Evolutionary conservation across 2,888 invertebrate genomes (phyloP), one percentile per base, ranked within the genome.

Genomic region (Macrosiphum euphorbiae): DNA sequence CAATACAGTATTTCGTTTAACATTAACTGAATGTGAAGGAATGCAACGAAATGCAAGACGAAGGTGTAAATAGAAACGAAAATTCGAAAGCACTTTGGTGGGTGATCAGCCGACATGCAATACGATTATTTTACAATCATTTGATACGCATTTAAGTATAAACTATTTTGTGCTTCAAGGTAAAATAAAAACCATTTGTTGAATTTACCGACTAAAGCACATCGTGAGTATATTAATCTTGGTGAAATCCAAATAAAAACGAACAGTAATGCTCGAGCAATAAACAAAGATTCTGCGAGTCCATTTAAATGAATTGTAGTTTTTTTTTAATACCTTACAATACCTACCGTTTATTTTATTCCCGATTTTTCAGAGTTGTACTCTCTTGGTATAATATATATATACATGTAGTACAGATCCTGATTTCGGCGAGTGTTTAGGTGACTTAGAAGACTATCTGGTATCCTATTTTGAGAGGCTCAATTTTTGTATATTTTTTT

Each of bases 41-140:
- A 52, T 78, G 67, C 50, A 78, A 11, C 26, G 3, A 5, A 84
- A 84, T 41, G 20, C 41, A 26, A 52, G 16, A 52, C 26, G 90
- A 90, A 78, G 41, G 52, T 84, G 78, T 52, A 90, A 78, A 90
- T 52, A 61, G 52, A 90, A 52, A 90, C 84, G 78, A 84, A 78
- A 84, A 90, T 90, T 52, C 78, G 16, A 78, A 84, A 90, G 90
- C 90, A 90, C 78, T 91, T 84, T 50, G 41, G 41, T 28, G 84
- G 78, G 52, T 91, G 84, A 91, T 84, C 44, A 84, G 55, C 84
- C n/a, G 52, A 41, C 41, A 26, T 20, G 52, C 52, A 50, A 84
- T 41, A 50, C 47, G 78, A 52, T 50, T 78, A 78, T 35, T 78
- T 78, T 24, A 55, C 55, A 41, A 28, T 84, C 41, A 26, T 91